A percentile compares a stretch with the other conserved stretches of the same genome.
These are phyloP conservation scores for Habropoda laboriosa DNA, from an alignment of 1,140 invertebrate genomes.

Conservation along the genomic window DNA sequence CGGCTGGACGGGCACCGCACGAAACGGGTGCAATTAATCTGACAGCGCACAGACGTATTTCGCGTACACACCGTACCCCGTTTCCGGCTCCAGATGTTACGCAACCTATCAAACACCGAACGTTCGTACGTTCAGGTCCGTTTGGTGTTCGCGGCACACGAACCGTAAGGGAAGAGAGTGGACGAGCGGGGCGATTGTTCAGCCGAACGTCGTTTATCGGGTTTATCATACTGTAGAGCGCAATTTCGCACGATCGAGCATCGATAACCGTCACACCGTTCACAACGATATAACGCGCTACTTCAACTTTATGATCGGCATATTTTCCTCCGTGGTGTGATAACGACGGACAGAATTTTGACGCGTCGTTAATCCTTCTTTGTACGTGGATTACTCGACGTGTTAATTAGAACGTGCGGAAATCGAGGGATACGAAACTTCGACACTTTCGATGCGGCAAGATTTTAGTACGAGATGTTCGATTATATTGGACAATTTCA, in stretches of 20 bases:
- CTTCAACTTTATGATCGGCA: too few species aligned
- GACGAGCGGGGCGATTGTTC: neutral
- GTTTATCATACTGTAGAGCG: neutral
- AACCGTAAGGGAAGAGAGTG: too few species aligned
- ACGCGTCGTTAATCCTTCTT: too few species aligned
- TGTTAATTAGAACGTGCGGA: too few species aligned
- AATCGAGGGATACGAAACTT: too few species aligned
- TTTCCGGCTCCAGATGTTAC: slow-evolving; percentile 34
- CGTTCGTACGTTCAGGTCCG: neutral
- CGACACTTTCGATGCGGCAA: too few species aligned
- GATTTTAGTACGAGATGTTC: too few species aligned
- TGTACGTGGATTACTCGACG: too few species aligned
- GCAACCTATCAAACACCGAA: neutral
- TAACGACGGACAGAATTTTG: too few species aligned
- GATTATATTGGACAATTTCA: too few species aligned
- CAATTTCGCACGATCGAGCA: neutral
- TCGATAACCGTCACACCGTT: neutral
- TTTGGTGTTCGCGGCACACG: neutral
- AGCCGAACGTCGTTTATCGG: neutral
- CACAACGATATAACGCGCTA: too few species aligned
- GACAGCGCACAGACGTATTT: slow-evolving; percentile 41
- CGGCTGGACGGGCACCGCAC: slow-evolving; percentile 16
- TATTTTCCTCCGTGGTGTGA: too few species aligned
- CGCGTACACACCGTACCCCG: neutral
- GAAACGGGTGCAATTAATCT: slow-evolving; percentile 47